Evolutionary conservation across 2,888 invertebrate genomes (phyloP).

Genomic region (Endotricha flammealis): DNA sequence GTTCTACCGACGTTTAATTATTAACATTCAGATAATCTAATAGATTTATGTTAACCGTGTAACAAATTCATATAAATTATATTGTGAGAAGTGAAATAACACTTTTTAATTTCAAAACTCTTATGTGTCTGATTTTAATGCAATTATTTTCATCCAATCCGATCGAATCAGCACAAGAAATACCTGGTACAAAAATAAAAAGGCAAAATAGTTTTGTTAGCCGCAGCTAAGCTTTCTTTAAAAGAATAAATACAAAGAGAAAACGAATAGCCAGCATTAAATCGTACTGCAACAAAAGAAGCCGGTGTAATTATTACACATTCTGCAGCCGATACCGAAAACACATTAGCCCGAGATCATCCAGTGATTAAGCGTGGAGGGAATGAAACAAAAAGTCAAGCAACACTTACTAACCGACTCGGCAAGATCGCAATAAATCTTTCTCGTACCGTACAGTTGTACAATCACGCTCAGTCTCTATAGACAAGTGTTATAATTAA

Average conservation of each 20-base stretch:
- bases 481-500: conserved; percentile 74
- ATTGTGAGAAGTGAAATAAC: too few relatives aligned
- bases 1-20: conserved; percentile 37
- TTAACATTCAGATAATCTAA: conserved; percentile 22
- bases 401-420: conserved; percentile 62
- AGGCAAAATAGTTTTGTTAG: too few relatives aligned
- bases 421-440: conserved; percentile 72
- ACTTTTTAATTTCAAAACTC: too few relatives aligned
- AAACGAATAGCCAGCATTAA: conserved; percentile 5
- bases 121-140: too few relatives aligned
- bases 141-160: too few relatives aligned
- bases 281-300: conserved; percentile 21
- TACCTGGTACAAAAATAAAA: too few relatives aligned
- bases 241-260: background rate
- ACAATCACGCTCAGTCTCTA: conserved; percentile 55
- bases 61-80: conserved; percentile 13
- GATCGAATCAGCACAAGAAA: too few relatives aligned
- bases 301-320: conserved; percentile 32
- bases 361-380: conserved; percentile 64
- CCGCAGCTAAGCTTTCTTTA: too few relatives aligned
- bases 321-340: conserved; percentile 48
- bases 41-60: conserved; percentile 13
- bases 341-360: conserved; percentile 62
- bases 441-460: conserved; percentile 49
- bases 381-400: conserved; percentile 64